Conservation (phyloP, 2,113 vertebrate species). For the Ursus arctos region DNA sequence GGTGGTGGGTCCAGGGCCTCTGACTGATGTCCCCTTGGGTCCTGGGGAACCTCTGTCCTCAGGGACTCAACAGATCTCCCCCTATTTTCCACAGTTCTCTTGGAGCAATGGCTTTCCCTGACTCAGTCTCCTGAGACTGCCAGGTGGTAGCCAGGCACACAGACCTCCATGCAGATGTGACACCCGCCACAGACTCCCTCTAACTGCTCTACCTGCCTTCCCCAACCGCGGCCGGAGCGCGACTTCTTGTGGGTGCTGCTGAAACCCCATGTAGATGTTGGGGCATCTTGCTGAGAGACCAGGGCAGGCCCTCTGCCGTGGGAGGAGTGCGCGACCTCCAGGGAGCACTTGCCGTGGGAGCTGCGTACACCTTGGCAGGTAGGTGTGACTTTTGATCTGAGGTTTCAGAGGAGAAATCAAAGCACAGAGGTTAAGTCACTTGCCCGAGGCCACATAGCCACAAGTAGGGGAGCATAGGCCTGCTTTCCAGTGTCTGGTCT, state of each 20-base stretch:
- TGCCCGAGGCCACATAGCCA: background rate
- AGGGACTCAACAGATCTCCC: background rate
- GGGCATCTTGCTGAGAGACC: background rate
- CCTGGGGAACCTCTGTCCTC: background rate
- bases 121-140: background rate
- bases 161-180: background rate
- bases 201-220: too few species aligned
- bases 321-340: rapidly evolving
- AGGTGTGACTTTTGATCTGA: background rate
- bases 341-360: rapidly evolving
- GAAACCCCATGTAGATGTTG: rapidly evolving
- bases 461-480: rapidly evolving
- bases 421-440: background rate
- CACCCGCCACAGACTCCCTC: too few species aligned
- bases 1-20: background rate
- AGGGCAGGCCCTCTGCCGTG: background rate
- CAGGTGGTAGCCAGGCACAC: rapidly evolving
- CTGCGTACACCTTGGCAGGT: background rate
- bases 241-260: background rate
- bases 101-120: background rate
- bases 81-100: background rate
- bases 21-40: too few species aligned
- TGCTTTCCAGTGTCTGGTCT: background rate
- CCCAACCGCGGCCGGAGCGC: background rate
- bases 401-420: background rate